Percentiles rank a stretch among this genome's conserved stretches.
phyloP scores from a whole-genome alignment of 2,888 invertebrate genomes.

The Aspidapion aeneum region DNA sequence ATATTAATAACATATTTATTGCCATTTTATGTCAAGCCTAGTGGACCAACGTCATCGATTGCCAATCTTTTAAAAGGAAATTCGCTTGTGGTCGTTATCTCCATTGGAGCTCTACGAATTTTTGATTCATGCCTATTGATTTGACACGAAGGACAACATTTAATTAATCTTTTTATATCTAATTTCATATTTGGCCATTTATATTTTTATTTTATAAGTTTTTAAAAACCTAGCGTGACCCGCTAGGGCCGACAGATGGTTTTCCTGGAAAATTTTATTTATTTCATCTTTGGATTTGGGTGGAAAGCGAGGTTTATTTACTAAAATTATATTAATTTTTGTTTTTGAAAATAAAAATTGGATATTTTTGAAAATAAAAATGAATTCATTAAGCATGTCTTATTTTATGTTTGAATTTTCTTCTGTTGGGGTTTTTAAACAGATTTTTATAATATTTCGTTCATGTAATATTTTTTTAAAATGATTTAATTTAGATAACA shows the following conservation, averaged over 20 bases:
- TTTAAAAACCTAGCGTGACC: conserved; percentile 29
- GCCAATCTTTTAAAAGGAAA: conserved; percentile 33
- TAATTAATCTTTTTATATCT: conserved; percentile 32
- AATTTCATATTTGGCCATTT: conserved; percentile 37
- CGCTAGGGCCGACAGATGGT: conserved; percentile 24
- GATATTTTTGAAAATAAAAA: conserved; percentile 12
- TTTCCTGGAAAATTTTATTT: conserved; percentile 26
- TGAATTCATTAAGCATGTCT: conserved; percentile 13
- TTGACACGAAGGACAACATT: conserved; percentile 26
- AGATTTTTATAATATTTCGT: conserved; percentile 14
- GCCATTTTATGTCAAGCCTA: conserved; percentile 29
- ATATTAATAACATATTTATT: conserved; percentile 32
- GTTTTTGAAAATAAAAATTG: conserved; percentile 16
- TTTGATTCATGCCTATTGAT: conserved; percentile 26
- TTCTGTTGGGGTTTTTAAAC: conserved; percentile 14
- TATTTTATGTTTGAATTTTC: conserved; percentile 11
- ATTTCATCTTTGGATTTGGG: conserved; percentile 22
- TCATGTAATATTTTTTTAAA: conserved; percentile 7
- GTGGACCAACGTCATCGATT: conserved; percentile 35
- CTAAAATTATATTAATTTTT: conserved; percentile 26
- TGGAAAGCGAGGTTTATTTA: conserved; percentile 17
- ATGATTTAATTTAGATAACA: background rate
- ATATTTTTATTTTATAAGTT: conserved; percentile 28
- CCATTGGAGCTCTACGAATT: conserved; percentile 32
- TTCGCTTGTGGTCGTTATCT: conserved; percentile 33